phyloP scores from a whole-genome alignment of 2,113 vertebrate species.

The Arenaria interpres region DNA sequence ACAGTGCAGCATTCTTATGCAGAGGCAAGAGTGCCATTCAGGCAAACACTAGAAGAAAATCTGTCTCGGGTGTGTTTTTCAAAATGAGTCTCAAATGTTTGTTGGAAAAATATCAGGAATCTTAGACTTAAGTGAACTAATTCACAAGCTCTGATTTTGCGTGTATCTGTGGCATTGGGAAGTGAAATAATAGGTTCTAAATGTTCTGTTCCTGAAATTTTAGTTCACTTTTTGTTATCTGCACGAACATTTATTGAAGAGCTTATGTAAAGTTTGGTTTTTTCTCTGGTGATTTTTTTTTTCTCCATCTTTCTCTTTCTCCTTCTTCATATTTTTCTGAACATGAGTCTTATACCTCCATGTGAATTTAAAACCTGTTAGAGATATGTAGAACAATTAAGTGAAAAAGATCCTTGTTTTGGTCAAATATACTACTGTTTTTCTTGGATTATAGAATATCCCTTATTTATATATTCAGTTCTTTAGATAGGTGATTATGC shows the following conservation, averaged over 20 bases:
- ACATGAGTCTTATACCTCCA: not conserved
- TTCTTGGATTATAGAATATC: not conserved
- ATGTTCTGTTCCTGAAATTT: not conserved
- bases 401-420: not conserved
- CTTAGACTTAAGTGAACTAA: constrained; percentile 32
- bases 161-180: constrained; percentile 13
- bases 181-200: not conserved
- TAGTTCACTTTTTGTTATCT: not conserved
- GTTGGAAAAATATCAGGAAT: constrained; percentile 43
- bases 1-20: constrained; percentile 56
- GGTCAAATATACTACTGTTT: not conserved
- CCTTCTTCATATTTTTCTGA: not conserved
- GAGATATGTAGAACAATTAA: not conserved
- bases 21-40: constrained; percentile 33
- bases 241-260: not conserved
- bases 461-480: not conserved
- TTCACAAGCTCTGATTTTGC: constrained; percentile 23
- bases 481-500: not conserved
- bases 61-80: constrained; percentile 23
- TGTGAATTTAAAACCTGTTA: not conserved
- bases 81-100: constrained; percentile 36
- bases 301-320: not conserved
- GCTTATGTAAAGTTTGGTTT: rapidly evolving
- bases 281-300: not conserved
- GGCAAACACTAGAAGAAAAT: constrained; percentile 39